These are phyloP conservation scores for Panagrolaimus sp. DNA, from an alignment of 1,140 invertebrate species.

Conservation along the genomic window DNA sequence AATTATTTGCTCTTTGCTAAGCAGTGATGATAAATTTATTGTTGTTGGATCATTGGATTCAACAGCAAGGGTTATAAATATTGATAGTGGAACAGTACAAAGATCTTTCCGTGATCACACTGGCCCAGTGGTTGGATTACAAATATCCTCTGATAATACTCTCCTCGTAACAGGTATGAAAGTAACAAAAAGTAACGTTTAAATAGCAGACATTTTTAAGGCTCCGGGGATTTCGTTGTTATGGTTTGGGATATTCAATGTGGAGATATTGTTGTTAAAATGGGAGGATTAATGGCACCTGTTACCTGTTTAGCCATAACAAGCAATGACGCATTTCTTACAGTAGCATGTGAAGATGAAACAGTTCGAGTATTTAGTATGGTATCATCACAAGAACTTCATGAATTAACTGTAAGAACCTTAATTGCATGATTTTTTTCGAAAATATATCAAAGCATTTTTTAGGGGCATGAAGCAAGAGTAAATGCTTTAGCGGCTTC, in stretches of 20 bases:
- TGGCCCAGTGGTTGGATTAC: conserved; percentile 50
- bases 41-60: conserved; percentile 53
- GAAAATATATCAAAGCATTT: background rate
- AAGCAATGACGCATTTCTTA: conserved; percentile 56
- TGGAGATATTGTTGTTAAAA: conserved; percentile 33
- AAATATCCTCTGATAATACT: conserved; percentile 51
- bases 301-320: conserved; percentile 55
- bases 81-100: conserved; percentile 50
- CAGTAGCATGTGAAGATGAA: conserved; percentile 57
- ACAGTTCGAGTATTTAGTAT: conserved; percentile 53
- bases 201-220: conserved; percentile 25
- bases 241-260: conserved; percentile 56
- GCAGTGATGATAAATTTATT: conserved; percentile 43
- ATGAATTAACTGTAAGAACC: conserved; percentile 50
- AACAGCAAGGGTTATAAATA: conserved; percentile 46
- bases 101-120: conserved; percentile 51
- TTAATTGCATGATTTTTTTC: background rate
- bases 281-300: conserved; percentile 56
- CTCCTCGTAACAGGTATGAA: conserved; percentile 54
- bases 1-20: conserved; percentile 50
- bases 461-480: conserved; percentile 40
- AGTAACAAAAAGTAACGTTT: background rate
- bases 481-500: conserved; percentile 40
- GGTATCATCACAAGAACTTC: conserved; percentile 53
- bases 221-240: conserved; percentile 56